Evolutionary conservation across 2,888 invertebrate species (phyloP).

Genomic region (Chromoteleia sp.): DNA sequence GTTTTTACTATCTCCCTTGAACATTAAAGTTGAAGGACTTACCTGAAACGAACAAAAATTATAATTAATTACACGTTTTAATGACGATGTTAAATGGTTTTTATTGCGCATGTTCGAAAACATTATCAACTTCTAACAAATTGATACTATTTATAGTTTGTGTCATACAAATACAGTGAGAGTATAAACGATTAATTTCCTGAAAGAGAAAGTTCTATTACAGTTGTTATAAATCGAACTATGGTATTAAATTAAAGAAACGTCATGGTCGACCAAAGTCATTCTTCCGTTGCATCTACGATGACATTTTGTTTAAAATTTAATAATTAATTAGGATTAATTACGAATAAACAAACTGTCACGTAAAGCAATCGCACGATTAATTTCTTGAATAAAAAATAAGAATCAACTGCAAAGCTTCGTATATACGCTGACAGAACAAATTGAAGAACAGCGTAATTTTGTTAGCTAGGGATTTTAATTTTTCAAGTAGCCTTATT

Average conservation of each 20-base stretch:
- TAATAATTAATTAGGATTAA: too few relatives aligned
- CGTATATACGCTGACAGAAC: too few relatives aligned
- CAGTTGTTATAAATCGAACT: slow-evolving; percentile 17
- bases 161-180: slow-evolving; percentile 32
- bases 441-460: too few relatives aligned
- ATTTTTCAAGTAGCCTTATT: too few relatives aligned
- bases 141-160: slow-evolving; percentile 36
- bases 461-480: too few relatives aligned
- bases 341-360: too few relatives aligned
- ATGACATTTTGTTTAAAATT: too few relatives aligned
- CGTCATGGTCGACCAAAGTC: slow-evolving; percentile 18
- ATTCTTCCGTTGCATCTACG: neutral
- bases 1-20: slow-evolving; percentile 33
- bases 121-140: slow-evolving; percentile 17
- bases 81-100: slow-evolving; percentile 27
- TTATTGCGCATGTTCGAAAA: slow-evolving; percentile 14
- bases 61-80: slow-evolving; percentile 49
- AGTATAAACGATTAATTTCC: slow-evolving; percentile 35
- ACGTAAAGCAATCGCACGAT: too few relatives aligned
- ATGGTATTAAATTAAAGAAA: slow-evolving; percentile 24
- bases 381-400: too few relatives aligned
- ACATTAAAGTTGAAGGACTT: slow-evolving; percentile 46
- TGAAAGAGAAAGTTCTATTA: slow-evolving; percentile 37
- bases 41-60: slow-evolving; percentile 55
- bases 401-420: too few relatives aligned